phyloP scores from a whole-genome alignment of 2,113 vertebrate species.

The Castor canadensis region DNA sequence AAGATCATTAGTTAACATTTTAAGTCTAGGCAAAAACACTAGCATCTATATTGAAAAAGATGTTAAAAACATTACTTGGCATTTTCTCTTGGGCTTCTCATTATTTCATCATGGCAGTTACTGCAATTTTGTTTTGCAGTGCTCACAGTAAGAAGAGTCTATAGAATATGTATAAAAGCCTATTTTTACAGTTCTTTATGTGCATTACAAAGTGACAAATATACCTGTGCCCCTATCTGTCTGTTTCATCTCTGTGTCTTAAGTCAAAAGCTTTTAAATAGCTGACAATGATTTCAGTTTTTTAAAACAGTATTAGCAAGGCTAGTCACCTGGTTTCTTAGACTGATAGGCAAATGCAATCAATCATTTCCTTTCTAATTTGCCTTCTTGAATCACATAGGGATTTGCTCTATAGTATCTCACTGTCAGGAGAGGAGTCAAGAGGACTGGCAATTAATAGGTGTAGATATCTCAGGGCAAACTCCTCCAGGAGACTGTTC shows the following conservation, averaged over 20 bases:
- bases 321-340: neutral
- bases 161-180: conserved; percentile 4
- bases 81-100: conserved; percentile 47
- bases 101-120: conserved; percentile 28
- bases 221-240: neutral
- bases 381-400: neutral
- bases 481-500: neutral
- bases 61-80: conserved; percentile 49
- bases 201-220: neutral
- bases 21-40: neutral
- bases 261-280: conserved; percentile 5
- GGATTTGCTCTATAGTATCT: neutral
- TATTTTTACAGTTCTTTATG: neutral
- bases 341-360: neutral
- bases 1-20: conserved; percentile 53
- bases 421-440: neutral
- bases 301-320: neutral
- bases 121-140: conserved; percentile 42
- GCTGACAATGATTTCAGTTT: neutral
- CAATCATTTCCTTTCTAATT: neutral
- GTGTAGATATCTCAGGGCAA: neutral
- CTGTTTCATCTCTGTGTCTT: neutral
- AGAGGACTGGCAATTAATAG: neutral
- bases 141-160: neutral
- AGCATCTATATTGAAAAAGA: conserved; percentile 21